Evolutionary conservation across 1,140 invertebrate species (phyloP).

Genomic region (Drosophila parabipectinata): DNA sequence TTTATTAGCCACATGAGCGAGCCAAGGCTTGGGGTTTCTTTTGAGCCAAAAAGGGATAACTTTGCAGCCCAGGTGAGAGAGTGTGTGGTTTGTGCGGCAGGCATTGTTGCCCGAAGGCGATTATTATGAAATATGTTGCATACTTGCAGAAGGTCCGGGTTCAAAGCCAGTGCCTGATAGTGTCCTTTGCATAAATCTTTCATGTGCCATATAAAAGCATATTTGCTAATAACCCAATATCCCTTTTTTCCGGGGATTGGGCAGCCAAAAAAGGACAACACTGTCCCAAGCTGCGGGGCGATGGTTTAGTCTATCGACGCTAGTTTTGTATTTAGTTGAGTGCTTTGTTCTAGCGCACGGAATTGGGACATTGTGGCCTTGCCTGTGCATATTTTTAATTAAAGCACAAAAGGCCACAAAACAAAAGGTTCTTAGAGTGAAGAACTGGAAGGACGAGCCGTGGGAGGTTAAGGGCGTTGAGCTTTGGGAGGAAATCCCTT

Average conservation of each 20-base stretch:
- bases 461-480: neutral
- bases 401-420: constrained; percentile 74
- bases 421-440: constrained; percentile 48
- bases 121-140: constrained; percentile 78
- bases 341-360: constrained; percentile 58
- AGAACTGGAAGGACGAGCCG: neutral
- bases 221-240: constrained; percentile 81
- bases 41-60: constrained; percentile 63
- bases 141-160: constrained; percentile 32
- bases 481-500: constrained; percentile 33
- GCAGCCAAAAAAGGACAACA: constrained; percentile 59
- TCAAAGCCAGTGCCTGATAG: constrained; percentile 37
- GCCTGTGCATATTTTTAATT: constrained; percentile 77
- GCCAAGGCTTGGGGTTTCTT: constrained; percentile 52
- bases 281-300: constrained; percentile 3
- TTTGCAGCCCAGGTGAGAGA: constrained; percentile 56
- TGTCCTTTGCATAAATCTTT: constrained; percentile 73
- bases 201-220: constrained; percentile 73
- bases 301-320: constrained; percentile 49
- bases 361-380: constrained; percentile 66
- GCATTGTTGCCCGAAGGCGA: constrained; percentile 74
- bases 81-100: constrained; percentile 30
- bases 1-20: constrained; percentile 76
- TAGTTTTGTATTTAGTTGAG: constrained; percentile 75
- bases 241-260: constrained; percentile 55